Percentiles rank a stretch among this genome's conserved stretches.
Conservation (phyloP, 2,888 invertebrate genomes). For the Callyntrura guangdongensis region DNA sequence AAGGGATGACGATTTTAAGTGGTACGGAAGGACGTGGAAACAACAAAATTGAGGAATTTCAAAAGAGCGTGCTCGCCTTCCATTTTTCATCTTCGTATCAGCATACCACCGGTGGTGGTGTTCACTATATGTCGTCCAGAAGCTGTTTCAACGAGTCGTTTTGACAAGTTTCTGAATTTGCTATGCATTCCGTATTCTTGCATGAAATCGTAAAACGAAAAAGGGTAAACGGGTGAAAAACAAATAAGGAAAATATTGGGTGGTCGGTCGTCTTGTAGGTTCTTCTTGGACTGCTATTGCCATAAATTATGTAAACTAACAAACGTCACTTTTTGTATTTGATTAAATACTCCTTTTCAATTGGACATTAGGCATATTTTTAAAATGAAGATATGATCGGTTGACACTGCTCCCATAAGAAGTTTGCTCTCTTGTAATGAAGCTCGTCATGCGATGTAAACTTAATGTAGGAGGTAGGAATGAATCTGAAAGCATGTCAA, state of each 20-base stretch:
- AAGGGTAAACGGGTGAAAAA: background rate
- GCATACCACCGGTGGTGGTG: slow-evolving; percentile 45
- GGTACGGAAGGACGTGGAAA: slow-evolving; percentile 42
- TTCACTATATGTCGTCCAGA: background rate
- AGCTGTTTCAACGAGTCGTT: background rate
- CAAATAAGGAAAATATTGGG: slow-evolving; percentile 11
- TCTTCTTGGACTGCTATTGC: background rate
- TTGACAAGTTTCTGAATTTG: slow-evolving; percentile 32
- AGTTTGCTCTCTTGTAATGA: slow-evolving; percentile 50
- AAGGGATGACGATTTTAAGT: slow-evolving; percentile 61
- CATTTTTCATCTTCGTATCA: slow-evolving; percentile 83
- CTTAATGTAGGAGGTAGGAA: background rate
- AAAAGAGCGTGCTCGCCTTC: slow-evolving; percentile 79
- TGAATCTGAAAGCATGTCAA: background rate
- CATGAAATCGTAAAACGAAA: background rate
- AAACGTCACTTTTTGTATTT: background rate
- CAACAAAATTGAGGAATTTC: slow-evolving; percentile 74
- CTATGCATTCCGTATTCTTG: slow-evolving; percentile 20
- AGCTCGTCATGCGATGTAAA: slow-evolving; percentile 56
- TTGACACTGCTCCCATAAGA: background rate
- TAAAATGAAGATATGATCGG: slow-evolving; percentile 57
- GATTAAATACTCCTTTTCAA: slow-evolving; percentile 46
- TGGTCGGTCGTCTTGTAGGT: background rate
- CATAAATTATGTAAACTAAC: background rate
- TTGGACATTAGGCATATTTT: slow-evolving; percentile 76